phyloP scores from a whole-genome alignment of 2,888 invertebrate species.

The Lasioglossum calceatum region DNA sequence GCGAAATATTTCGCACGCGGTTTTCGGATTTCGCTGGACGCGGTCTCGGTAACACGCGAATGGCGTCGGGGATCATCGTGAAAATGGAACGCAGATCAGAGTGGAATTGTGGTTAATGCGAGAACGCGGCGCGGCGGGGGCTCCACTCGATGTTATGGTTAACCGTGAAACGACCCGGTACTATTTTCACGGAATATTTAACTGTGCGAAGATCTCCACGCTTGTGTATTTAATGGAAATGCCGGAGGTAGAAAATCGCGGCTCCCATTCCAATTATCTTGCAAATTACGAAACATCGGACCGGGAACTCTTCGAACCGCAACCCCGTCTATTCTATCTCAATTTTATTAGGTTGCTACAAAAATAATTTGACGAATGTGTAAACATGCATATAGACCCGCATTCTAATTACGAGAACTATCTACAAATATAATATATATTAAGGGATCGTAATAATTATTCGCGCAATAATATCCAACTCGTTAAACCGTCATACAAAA shows the following conservation, averaged over 20 bases:
- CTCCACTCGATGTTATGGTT: neutral
- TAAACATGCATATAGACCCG: too few species aligned
- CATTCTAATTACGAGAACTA: too few species aligned
- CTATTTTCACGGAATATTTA: conserved; percentile 8
- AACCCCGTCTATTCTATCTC: neutral
- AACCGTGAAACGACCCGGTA: neutral
- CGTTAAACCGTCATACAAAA: neutral
- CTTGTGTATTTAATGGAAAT: neutral
- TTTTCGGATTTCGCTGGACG: neutral
- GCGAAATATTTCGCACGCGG: neutral
- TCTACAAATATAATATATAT: too few species aligned
- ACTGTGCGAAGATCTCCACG: conserved; percentile 1
- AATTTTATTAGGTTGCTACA: neutral
- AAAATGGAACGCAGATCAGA: neutral
- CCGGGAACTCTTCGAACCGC: neutral
- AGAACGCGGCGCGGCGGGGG: too few species aligned
- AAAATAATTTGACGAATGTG: too few species aligned
- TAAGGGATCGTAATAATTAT: too few species aligned
- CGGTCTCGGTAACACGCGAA: neutral
- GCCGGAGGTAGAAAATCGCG: neutral
- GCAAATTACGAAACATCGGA: neutral
- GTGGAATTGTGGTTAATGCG: neutral
- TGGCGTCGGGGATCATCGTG: neutral
- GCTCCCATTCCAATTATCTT: neutral
- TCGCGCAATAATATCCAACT: too few species aligned